These are phyloP conservation scores for Puffinus mauretanicus DNA, from an alignment of 2,113 vertebrate species.

Conservation along the genomic window DNA sequence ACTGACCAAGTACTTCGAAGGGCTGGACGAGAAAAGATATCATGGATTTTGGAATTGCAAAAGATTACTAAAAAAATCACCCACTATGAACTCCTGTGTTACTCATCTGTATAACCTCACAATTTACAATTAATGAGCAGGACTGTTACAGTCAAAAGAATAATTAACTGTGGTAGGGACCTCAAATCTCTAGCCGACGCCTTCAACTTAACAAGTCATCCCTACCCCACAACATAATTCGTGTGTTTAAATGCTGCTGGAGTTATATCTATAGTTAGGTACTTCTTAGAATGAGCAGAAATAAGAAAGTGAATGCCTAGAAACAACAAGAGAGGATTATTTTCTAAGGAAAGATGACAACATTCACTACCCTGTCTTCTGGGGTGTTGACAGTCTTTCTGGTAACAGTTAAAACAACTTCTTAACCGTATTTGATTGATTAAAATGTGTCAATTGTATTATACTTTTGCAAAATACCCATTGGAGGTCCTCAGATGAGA, in stretches of 20 bases:
- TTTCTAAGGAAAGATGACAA: background rate
- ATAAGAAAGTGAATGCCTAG: background rate
- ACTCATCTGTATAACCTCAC: background rate
- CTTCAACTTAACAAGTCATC: background rate
- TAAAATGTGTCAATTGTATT: background rate
- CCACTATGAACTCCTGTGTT: background rate
- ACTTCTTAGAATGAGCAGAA: background rate
- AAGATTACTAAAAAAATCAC: background rate
- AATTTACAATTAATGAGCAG: background rate
- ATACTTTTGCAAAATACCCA: background rate
- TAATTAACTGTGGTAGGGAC: background rate
- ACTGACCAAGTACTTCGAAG: background rate
- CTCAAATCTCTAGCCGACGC: background rate
- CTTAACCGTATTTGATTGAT: background rate
- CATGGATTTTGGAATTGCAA: background rate
- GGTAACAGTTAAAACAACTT: background rate
- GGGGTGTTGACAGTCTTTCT: background rate
- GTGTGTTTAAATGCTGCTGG: background rate
- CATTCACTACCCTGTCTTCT: background rate
- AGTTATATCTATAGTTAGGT: background rate
- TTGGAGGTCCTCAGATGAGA: background rate
- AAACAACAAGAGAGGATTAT: background rate
- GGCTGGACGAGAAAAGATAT: background rate
- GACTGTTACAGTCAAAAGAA: background rate
- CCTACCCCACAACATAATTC: background rate